Conservation (phyloP, 1,140 invertebrate genomes). For the Sycophila sp. region DNA sequence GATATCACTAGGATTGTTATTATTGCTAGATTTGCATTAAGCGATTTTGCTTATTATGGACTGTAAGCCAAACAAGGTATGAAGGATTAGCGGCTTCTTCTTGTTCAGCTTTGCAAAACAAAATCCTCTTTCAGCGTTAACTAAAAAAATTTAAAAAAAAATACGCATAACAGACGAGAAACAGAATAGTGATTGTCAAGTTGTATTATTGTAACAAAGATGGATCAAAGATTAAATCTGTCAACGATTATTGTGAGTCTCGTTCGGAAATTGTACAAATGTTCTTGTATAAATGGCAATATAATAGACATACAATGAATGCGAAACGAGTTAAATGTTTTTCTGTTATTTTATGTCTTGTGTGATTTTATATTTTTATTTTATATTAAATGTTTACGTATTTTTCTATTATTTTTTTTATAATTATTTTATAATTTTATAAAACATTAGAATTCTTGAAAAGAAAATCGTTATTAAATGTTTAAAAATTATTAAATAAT, state of each 20-base stretch:
- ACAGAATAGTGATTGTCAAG: slow-evolving; percentile 1
- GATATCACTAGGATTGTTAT: slow-evolving; percentile 35
- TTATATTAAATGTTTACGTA: slow-evolving; percentile 24
- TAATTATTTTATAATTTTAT: neutral
- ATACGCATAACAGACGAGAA: neutral
- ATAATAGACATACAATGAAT: slow-evolving; percentile 33
- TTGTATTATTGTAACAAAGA: slow-evolving; percentile 23
- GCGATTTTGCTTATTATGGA: slow-evolving; percentile 28
- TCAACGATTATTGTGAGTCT: slow-evolving; percentile 27
- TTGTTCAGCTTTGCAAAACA: slow-evolving; percentile 17
- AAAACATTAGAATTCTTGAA: too few species aligned
- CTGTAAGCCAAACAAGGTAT: slow-evolving; percentile 8
- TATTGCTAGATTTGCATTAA: slow-evolving; percentile 27
- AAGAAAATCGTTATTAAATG: too few species aligned
- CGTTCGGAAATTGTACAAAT: slow-evolving; percentile 34
- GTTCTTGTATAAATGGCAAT: slow-evolving; percentile 40
- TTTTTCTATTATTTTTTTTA: slow-evolving; percentile 19
- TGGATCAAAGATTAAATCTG: slow-evolving; percentile 13
- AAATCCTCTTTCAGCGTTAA: slow-evolving; percentile 8
- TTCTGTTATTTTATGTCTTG: slow-evolving; percentile 28
- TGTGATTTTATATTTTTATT: slow-evolving; percentile 33
- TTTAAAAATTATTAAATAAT: slow-evolving; percentile 7
- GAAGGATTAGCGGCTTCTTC: slow-evolving; percentile 9
- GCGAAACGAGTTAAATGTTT: slow-evolving; percentile 27
- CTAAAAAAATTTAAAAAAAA: slow-evolving; percentile 14